Evolutionary conservation across 2,888 invertebrate genomes (phyloP), one percentile per base, ranked within the genome.

Genomic region (Adelognathus sp.): DNA sequence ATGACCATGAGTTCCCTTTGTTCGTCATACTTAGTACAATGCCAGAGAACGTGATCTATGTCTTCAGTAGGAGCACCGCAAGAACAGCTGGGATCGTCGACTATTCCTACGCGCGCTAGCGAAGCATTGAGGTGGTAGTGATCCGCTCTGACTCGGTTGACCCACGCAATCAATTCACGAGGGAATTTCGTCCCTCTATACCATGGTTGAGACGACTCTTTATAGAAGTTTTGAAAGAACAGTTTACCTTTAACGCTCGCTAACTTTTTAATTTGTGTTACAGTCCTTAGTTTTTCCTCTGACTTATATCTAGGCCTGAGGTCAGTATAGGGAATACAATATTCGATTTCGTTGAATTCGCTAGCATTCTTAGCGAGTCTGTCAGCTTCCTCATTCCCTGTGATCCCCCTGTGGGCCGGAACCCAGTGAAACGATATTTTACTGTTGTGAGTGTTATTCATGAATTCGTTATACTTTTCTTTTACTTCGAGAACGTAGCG

Each of bases 381-480:
- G 21, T 74, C 78, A 3, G 76, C 76, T 16, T 9, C 29, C 54
- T 72, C 76, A 24, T 79, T 76, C 2, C 79, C 79, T 9, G 21
- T 31, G n/a, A 76, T 71, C 9, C 72, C 72, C 1, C 14, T 67
- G 24, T 79, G 76, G 0, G 72, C 46, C 33, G 76, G 76, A 24
- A 79, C 63, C 76, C 63, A 79, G 7, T 14, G n/a, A 24, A 79
- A 64, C 6, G 46, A 44, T 1, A 79, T 56, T 18, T 58, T 24
- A 9, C 21, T 64, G 9, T 29, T 64, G 11, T 58, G 29, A 0
- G n/a, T 5, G 14, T 36, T 41, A 5, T 36, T 39, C 1, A 14
- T 16, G n/a, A 56, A 50, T 46, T 64, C 29, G 5, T n/a, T 2
- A 9, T 63, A 41, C 50, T 64, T 75, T 39, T 60, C 58, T 33